phyloP scores from a whole-genome alignment of 53 echinoderm and acorn worm genomes.

The Hippasteria phrygiana region DNA sequence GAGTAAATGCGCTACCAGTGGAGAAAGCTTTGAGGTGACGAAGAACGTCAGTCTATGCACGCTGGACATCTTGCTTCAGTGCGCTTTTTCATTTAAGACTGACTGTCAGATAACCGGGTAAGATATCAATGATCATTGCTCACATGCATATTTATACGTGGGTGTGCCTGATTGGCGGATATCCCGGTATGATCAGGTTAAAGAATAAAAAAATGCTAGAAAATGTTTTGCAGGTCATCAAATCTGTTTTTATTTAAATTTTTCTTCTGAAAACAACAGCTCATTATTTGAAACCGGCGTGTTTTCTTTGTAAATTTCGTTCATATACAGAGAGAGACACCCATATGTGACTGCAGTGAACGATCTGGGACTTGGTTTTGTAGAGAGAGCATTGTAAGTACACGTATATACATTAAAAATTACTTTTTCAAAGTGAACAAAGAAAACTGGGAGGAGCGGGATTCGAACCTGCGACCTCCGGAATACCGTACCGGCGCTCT shows the following conservation, averaged over 20 bases:
- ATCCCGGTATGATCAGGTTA: no score
- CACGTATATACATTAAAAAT: neutral
- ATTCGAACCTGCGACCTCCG: no score
- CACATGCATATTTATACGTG: no score
- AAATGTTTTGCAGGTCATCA: no score
- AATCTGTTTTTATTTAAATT: no score
- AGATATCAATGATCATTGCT: neutral
- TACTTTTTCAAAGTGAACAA: no score
- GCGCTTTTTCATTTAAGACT: conserved; percentile 58
- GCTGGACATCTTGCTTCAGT: conserved; percentile 65
- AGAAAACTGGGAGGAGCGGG: no score
- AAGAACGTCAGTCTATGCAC: conserved; percentile 45
- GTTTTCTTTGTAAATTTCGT: neutral
- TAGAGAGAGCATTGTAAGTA: conserved; percentile 18
- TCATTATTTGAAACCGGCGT: neutral
- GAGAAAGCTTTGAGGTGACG: conserved; percentile 21
- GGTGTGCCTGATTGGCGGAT: no score
- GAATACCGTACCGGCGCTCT: no score
- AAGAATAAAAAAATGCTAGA: no score
- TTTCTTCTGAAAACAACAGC: no score
- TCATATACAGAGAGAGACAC: neutral
- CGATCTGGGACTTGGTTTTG: neutral
- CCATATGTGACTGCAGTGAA: neutral
- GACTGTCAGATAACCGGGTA: conserved; percentile 59
- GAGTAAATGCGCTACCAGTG: conserved; percentile 1